These are phyloP conservation scores for Stichopus chloronotus DNA, from an alignment of 35 echinoderm and acorn worm species.

Conservation along the genomic window DNA sequence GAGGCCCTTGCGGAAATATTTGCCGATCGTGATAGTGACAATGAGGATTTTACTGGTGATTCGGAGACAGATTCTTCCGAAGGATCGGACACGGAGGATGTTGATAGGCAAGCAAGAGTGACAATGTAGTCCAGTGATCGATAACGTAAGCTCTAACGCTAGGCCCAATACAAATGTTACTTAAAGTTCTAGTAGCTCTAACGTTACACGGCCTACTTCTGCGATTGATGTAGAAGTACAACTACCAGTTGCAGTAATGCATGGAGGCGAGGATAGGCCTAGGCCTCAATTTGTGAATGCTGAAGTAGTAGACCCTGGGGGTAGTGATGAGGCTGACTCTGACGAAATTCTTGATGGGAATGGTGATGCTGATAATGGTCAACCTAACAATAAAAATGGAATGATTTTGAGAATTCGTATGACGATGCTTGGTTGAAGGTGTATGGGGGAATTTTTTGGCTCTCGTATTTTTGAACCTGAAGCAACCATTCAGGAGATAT, in stretches of 20 bases:
- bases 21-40: slow-evolving; percentile 21
- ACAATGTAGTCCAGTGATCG: not conserved
- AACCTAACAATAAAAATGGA: slow-evolving; percentile 42
- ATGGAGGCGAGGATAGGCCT: not conserved
- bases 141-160: not conserved
- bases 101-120: not conserved
- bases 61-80: slow-evolving; percentile 13
- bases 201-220: not conserved
- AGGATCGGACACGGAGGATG: not conserved
- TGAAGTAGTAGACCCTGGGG: not conserved
- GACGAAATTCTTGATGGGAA: too few species aligned
- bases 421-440: slow-evolving; percentile 7
- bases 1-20: slow-evolving; percentile 17
- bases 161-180: not conserved
- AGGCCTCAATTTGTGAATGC: not conserved
- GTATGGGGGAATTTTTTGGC: slow-evolving; percentile 15
- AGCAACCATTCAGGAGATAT: slow-evolving; percentile 20
- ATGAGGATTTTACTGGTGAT: slow-evolving; percentile 31
- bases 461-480: slow-evolving; percentile 35
- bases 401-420: slow-evolving; percentile 29
- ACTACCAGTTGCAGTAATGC: too few species aligned
- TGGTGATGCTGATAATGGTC: slow-evolving; percentile 10
- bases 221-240: not conserved
- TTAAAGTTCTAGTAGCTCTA: not conserved
- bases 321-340: too few species aligned